Evolutionary conservation across 2,113 vertebrate genomes (phyloP), one percentile per base, ranked within the genome.

Genomic region (Channa maculata): DNA sequence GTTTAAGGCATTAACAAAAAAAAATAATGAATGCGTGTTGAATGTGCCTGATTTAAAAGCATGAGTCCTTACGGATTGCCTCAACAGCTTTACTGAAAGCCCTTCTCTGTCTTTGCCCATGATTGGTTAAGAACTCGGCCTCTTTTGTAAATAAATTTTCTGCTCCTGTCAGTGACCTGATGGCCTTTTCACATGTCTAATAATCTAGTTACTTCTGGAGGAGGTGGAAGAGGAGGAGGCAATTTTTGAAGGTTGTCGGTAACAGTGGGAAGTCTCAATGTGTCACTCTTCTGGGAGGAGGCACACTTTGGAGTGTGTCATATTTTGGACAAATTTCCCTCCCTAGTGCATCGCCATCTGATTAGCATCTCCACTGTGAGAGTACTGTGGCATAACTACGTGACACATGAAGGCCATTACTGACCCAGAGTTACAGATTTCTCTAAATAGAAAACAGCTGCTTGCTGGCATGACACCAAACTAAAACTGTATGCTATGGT

Each of bases 21-120:
- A 61, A 53, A 37, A 33, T 60, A 37, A 33, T 70, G 71, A 73
- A 84, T 82, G 62, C 55, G 38, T 44, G 65, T 34, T 72, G 76
- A 65, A 65, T 73, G 80, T 76, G 82, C 62, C 62, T 77, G 79
- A 68, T 61, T 50, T 55, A n/a, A 76, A 82, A 83, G 87, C 79
- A 78, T 82, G 73, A 79, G 41, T 58, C 58, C 39, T 73, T 53
- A n/a, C 48, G 41, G 48, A 68, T 6, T n/a, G 59, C 49, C 43
- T 50, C 50, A 64, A 43, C 75, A 71, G 70, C 57, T 49, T 54
- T 5, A 34, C 57, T 69, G 36, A 68, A 65, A 45, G 38, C 14
- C 10, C 57, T 39, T 1, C 69, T 79, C 15, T 46, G 63, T 34
- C 43, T 59, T 12, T n/a, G 71, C 49, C 78, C 76, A 15, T 65